Evolutionary conservation across 2,888 invertebrate genomes (phyloP).

Genomic region (Microdon myrmicae): DNA sequence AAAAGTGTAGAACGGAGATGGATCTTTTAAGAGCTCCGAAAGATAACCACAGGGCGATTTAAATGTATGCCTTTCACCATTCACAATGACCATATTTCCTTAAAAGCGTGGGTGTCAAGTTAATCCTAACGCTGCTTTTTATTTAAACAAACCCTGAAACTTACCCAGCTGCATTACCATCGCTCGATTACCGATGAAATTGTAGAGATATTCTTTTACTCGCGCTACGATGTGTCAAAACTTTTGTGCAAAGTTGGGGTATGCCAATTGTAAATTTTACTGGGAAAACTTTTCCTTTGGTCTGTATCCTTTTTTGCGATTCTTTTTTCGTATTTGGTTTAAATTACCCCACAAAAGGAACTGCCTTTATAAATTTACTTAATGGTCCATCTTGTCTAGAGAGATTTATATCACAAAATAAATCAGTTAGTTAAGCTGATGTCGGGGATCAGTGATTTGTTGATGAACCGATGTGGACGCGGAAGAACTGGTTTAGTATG

Average conservation of each 20-base stretch:
- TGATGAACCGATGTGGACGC: too few species aligned
- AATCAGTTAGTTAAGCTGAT: too few species aligned
- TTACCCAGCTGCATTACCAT: constrained; percentile 29
- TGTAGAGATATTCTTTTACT: constrained; percentile 11
- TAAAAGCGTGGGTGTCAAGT: constrained; percentile 38
- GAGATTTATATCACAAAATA: constrained; percentile 31
- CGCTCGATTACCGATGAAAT: constrained; percentile 34
- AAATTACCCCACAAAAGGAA: constrained; percentile 30
- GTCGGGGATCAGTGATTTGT: too few species aligned
- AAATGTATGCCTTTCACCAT: background rate
- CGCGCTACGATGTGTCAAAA: background rate
- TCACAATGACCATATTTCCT: constrained; percentile 1
- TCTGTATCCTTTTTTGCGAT: too few species aligned
- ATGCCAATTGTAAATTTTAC: constrained; percentile 34
- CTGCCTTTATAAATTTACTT: constrained; percentile 38
- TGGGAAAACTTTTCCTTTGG: constrained; percentile 10
- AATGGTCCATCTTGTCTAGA: constrained; percentile 14
- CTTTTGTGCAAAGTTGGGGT: constrained; percentile 14
- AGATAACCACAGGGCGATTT: constrained; percentile 34
- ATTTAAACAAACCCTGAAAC: constrained; percentile 10
- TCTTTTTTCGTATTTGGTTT: constrained; percentile 13
- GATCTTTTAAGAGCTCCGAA: constrained; percentile 40
- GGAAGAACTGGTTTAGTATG: too few species aligned
- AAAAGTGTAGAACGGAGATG: constrained; percentile 15
- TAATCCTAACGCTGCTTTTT: constrained; percentile 45